A percentile compares a stretch with the other conserved stretches of the same genome.
Conservation (phyloP, 2,797 vertebrate genomes). For the Naso thynnoides region DNA sequence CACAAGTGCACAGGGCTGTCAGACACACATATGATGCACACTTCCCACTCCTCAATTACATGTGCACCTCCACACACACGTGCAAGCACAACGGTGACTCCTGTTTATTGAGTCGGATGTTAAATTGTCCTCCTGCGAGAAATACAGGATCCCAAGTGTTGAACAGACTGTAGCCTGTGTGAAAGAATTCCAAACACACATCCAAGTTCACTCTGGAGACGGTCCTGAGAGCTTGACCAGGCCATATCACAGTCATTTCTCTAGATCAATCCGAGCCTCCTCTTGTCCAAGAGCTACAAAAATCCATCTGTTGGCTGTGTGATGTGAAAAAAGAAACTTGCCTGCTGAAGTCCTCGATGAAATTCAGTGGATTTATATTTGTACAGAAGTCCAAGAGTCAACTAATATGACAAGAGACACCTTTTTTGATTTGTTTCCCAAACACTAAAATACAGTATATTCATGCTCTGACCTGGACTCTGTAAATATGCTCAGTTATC, state of each 20-base stretch:
- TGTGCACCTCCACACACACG: constrained; percentile 42
- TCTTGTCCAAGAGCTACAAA: constrained; percentile 62
- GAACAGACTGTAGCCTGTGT: constrained; percentile 71
- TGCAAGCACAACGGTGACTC: constrained; percentile 66
- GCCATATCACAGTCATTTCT: constrained; percentile 48
- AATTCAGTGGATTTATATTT: constrained; percentile 45
- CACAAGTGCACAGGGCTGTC: constrained; percentile 48
- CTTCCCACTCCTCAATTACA: constrained; percentile 38
- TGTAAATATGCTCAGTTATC: constrained; percentile 44
- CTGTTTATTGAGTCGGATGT: constrained; percentile 75
- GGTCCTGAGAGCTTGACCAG: constrained; percentile 69
- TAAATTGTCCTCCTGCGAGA: constrained; percentile 72
- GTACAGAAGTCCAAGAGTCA: constrained; percentile 32
- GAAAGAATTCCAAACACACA: constrained; percentile 73
- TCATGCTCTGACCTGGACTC: constrained; percentile 29
- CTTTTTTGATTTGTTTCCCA: constrained; percentile 44
- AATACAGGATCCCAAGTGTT: constrained; percentile 65
- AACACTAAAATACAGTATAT: constrained; percentile 16
- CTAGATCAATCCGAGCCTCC: constrained; percentile 40
- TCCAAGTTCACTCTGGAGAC: constrained; percentile 70
- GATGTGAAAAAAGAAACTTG: constrained; percentile 38
- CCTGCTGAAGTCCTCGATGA: constrained; percentile 28
- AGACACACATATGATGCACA: constrained; percentile 44
- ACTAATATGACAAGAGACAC: constrained; percentile 40
- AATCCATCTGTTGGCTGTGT: constrained; percentile 47